These are phyloP conservation scores for Xerus inauris DNA, from an alignment of 2,113 vertebrate species.

Conservation along the genomic window DNA sequence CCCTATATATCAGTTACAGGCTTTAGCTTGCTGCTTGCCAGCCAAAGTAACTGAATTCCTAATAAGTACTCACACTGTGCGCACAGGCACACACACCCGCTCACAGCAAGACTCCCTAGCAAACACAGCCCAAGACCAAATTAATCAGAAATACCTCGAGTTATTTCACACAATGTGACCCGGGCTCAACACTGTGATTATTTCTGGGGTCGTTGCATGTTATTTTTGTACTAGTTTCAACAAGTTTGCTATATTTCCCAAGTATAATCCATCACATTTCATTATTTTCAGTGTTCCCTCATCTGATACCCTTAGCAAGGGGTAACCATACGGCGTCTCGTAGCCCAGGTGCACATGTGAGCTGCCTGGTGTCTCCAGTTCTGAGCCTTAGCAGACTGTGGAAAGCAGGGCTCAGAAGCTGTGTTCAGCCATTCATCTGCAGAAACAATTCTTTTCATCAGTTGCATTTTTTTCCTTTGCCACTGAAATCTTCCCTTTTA, in stretches of 20 bases:
- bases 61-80: neutral
- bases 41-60: neutral
- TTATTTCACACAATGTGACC: conserved; percentile 47
- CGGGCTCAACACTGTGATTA: conserved; percentile 36
- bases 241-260: conserved; percentile 49
- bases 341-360: neutral
- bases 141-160: conserved; percentile 49
- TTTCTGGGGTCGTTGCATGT: conserved; percentile 27
- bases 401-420: neutral
- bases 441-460: neutral
- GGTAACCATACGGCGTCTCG: conserved; percentile 5
- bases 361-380: conserved; percentile 23
- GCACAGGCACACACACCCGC: neutral
- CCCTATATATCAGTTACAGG: conserved; percentile 19
- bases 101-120: neutral
- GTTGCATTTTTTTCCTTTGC: neutral
- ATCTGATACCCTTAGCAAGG: neutral
- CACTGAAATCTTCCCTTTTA: neutral
- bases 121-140: conserved; percentile 13
- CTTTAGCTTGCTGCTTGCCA: conserved; percentile 32
- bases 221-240: conserved; percentile 73
- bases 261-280: conserved; percentile 66
- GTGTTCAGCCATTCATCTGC: neutral
- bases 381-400: neutral
- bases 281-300: conserved; percentile 72